Evolutionary conservation across 2,797 vertebrate species (phyloP).

Genomic region (Alfaro cultratus): DNA sequence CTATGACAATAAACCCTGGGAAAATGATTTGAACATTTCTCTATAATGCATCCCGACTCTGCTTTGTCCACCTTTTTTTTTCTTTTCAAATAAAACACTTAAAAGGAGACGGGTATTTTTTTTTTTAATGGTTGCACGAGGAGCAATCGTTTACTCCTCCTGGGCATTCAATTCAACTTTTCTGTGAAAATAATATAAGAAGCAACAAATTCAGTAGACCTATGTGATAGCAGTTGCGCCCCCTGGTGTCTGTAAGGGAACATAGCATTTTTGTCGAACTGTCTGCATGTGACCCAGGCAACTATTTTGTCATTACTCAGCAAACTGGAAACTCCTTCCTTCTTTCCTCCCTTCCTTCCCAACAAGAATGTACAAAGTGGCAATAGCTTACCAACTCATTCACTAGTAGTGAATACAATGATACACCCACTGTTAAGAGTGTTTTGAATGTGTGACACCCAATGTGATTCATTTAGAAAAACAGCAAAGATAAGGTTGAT

Average conservation of each 20-base stretch:
- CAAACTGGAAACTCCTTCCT: slow-evolving; percentile 7
- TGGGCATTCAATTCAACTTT: background rate
- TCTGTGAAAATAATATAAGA: background rate
- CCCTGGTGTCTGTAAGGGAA: slow-evolving; percentile 46
- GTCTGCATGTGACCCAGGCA: background rate
- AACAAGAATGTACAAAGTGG: background rate
- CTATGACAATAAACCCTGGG: background rate
- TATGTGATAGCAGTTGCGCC: slow-evolving; percentile 20
- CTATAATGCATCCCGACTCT: background rate
- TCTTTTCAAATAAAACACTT: background rate
- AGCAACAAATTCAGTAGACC: background rate
- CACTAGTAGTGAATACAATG: background rate
- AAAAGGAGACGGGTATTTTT: background rate
- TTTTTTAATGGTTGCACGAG: background rate
- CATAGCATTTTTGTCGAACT: slow-evolving; percentile 1
- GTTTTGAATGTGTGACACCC: slow-evolving; percentile 8
- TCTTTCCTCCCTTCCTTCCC: background rate
- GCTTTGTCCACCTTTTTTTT: background rate
- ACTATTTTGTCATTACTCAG: slow-evolving; percentile 9
- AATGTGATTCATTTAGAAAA: slow-evolving; percentile 18
- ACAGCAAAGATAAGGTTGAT: background rate
- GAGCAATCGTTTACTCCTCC: background rate
- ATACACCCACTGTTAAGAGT: background rate
- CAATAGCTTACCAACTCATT: slow-evolving; percentile 1
- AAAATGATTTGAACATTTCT: background rate